Base-by-base conservation (phyloP, 1,140 invertebrate genomes). In the Carcinoscorpius rotundicauda region DNA sequence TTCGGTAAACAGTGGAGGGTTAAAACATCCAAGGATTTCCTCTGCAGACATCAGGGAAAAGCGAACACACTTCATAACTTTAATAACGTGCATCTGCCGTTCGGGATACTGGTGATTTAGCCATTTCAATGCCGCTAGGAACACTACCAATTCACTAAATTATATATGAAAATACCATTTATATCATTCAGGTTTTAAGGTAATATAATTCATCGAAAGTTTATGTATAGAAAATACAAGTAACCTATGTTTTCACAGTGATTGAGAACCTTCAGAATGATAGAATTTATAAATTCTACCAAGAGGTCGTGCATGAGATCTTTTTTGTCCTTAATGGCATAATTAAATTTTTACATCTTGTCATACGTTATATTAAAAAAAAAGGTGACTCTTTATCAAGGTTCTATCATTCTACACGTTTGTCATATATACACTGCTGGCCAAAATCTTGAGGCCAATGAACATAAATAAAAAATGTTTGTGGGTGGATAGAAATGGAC, bases 111-210 rank as follows among this genome's bases (percentile, higher is more conserved):
- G 11, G 11, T 67, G 57, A 11, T 67, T 59, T 4, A 67, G 9
- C 66, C 66, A 67, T 29, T 62, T 64, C 8, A 67, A 50, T 29
- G 66, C 66, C 0, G 62, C 66, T 5, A 67, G n/a, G 49, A 64
- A 67, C 29, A 67, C 63, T 3, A 64, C 51, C 1, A 67, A 49
- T 56, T 67, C 66, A 11, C 66, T 67, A 11, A 6, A 61, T 29
- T 29, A 62, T n/a, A 49, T 52, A 57, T 48, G 49, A 51, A 6
- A n/a, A 29, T 10, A 10, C 1, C 3, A n/a, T 59, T 59, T n/a
- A 6, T 59, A 6, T 6, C 9, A 59, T 10, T 6, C 6, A 59
- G 6, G 9, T n/a, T 6, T n/a, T n/a, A 48, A 5, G 6, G 6
- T 5, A 9, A 6, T 59, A n/a, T n/a, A n/a, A n/a, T 9, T 6